Evolutionary conservation across 2,797 vertebrate genomes (phyloP).

Genomic region (Denticeps clupeoides): DNA sequence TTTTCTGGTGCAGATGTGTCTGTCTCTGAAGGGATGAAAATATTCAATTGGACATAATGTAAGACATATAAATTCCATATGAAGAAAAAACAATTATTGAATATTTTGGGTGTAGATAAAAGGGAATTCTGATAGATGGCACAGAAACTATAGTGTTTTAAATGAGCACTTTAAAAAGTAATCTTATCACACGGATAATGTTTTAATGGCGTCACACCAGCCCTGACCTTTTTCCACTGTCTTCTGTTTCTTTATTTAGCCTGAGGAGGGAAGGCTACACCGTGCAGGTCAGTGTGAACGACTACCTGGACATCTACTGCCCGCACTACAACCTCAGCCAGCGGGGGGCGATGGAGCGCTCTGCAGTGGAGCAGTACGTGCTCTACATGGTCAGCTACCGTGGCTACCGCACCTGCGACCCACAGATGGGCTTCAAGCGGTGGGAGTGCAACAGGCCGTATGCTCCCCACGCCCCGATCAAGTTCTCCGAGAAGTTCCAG

Average conservation of each 20-base stretch:
- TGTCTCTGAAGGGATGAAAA: too few relatives aligned
- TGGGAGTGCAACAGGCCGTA: conserved; percentile 91
- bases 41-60: too few relatives aligned
- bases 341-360: conserved; percentile 65
- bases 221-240: neutral
- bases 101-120: neutral
- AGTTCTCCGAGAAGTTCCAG: conserved; percentile 96
- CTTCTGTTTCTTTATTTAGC: conserved; percentile 40
- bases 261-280: conserved; percentile 79
- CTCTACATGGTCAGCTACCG: conserved; percentile 84
- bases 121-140: too few relatives aligned
- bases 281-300: conserved; percentile 84
- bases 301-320: conserved; percentile 93
- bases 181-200: too few relatives aligned
- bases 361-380: conserved; percentile 74
- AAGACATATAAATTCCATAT: neutral
- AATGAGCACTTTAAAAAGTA: conserved; percentile 2
- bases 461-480: conserved; percentile 80
- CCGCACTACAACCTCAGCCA: conserved; percentile 74
- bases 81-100: neutral
- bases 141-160: too few relatives aligned
- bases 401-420: conserved; percentile 79
- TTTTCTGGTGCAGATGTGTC: neutral
- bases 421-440: conserved; percentile 78
- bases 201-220: too few relatives aligned